Evolutionary conservation across 2,888 invertebrate species (phyloP), one percentile per base, ranked within the genome.

Genomic region (Athalia circularis): DNA sequence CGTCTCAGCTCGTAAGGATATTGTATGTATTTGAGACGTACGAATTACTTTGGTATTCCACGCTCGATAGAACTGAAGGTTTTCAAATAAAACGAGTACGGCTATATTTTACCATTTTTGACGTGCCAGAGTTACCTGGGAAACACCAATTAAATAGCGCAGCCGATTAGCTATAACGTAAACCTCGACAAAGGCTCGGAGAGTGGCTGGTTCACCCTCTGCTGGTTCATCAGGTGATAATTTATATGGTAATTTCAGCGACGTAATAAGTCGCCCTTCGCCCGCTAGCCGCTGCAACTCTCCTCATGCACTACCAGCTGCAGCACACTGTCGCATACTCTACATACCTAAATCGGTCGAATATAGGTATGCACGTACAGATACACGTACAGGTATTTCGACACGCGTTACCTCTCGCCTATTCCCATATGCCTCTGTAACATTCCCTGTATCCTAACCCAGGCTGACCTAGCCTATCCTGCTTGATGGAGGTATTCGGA

Each of bases 161-260:
- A 84, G 82, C 83, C 87, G 86, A 87, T 87, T 87, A 87, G 86
- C 86, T 84, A 84, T 84, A 85, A 85, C 86, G 84, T 83, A 86
- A 87, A 87, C 86, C 86, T 86, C 87, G 86, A 87, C 87, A 87
- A 87, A 87, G 87, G 86, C 83, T 79, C 62, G 64, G 82, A 82
- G 83, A 81, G 83, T 83, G 81, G 70, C 64, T 61, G 57, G 75
- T n/a, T 75, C 84, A 82, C 84, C 84, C 84, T 86, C 84, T 82
- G 81, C 83, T 83, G 84, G 85, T 87, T 87, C 87, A 87, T 87
- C 88, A 87, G 85, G 85, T 85, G 87, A 87, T 87, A 87, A 87
- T 87, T 87, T 87, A 87, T 87, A 87, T 87, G 87, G 88, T 87
- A 87, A 87, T 87, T 85, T 85, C 82, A 82, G 86, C 87, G 85